Base-by-base conservation (phyloP, 1,140 invertebrate species). In the Fopius arisanus region DNA sequence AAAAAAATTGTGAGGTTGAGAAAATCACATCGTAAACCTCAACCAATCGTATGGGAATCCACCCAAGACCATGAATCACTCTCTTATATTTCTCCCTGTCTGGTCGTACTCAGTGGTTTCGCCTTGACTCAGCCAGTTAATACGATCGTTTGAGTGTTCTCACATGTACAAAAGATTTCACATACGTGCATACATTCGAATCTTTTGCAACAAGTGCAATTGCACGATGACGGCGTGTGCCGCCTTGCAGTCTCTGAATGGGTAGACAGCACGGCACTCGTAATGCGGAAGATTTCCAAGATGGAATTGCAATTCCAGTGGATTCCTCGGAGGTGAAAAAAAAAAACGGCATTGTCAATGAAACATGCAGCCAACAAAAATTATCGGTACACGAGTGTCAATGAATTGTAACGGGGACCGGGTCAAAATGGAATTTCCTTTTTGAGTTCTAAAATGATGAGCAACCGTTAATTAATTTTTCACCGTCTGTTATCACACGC, bases 261-360 rank as follows among this genome's bases (percentile, higher is more conserved):
- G 23, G 79, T 81, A 86, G 84, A 86, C 84, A 79, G 82, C 80
- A 75, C 80, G 84, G 84, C 83, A 82, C 80, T 81, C 74, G 77
- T 65, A 33, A 63, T 54, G 21, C 33, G 12, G 59, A 71, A 16
- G 69, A 54, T 54, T 54, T n/a, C 9, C 51, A 54, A 54, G 7
- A 54, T 19, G 7, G 19, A 14, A 16, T 33, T 14, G 54, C 59
- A 59, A 59, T 28, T 59, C 10, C 10, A 14, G 54, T 59, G 23
- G 1, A 59, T 59, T 26, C 23, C 23, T 26, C 43, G 9, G 33
- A n/a, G 43, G 14, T 19, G 19, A 59, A 59, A 26, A 59, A 3
- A 59, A 26, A 28, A 23, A 59, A 19, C 26, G 7, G 16, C 2
- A 48, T 48, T 48, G n/a, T n/a, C n/a, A n/a, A n/a, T n/a, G n/a